Evolutionary conservation across 53 echinoderm and acorn worm species (phyloP).

Genomic region (Astropecten irregularis): DNA sequence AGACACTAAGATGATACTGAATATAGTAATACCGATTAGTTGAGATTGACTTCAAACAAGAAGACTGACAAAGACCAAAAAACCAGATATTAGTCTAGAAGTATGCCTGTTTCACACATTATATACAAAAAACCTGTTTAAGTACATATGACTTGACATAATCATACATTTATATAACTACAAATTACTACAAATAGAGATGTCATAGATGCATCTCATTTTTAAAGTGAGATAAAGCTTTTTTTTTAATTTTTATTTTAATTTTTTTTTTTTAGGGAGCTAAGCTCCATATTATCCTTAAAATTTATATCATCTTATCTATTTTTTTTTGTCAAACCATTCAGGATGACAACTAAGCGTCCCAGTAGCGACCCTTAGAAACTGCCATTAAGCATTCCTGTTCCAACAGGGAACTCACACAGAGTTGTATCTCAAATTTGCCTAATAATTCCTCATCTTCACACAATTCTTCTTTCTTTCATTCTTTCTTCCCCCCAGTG

Average conservation of each 20-base stretch:
- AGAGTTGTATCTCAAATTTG: no score
- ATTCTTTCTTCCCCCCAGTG: no score
- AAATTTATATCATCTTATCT: constrained; percentile 14
- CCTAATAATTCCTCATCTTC: no score
- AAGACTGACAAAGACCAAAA: constrained; percentile 30
- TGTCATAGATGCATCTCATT: constrained; percentile 35
- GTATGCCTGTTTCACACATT: constrained; percentile 29
- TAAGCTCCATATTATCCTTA: constrained; percentile 29
- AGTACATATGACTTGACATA: constrained; percentile 49
- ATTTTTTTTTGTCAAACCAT: constrained; percentile 22
- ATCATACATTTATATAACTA: constrained; percentile 36
- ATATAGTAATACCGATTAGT: constrained; percentile 14
- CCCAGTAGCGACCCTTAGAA: no score
- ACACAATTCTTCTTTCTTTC: no score
- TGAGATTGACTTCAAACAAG: constrained; percentile 6
- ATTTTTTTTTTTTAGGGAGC: constrained; percentile 46
- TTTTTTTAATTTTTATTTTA: neutral
- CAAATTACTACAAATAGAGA: constrained; percentile 50
- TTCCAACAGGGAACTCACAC: no score
- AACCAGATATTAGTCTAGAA: constrained; percentile 34
- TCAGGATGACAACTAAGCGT: constrained; percentile 11
- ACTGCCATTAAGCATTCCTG: no score
- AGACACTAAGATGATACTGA: constrained; percentile 50
- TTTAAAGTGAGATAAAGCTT: constrained; percentile 17
- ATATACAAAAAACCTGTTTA: constrained; percentile 58